A percentile compares a stretch with the other conserved stretches of the same genome.
Evolutionary conservation across 1,140 invertebrate species (phyloP).

Genomic region (Hylyphantes graminicola): DNA sequence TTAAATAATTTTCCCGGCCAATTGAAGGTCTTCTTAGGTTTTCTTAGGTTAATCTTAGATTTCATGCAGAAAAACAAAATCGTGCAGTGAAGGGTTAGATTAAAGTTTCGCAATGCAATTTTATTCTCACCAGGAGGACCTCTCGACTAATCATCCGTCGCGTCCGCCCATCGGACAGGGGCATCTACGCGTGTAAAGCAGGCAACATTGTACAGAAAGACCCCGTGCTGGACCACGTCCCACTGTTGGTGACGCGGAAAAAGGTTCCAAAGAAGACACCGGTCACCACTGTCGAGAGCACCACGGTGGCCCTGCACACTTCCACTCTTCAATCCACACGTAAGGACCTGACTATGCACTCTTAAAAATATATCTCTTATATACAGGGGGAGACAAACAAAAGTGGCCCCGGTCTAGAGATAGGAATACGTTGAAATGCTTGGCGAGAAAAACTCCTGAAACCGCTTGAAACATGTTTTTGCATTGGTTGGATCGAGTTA

Average conservation of each 20-base stretch:
- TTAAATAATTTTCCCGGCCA: too few species aligned
- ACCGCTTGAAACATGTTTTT: too few species aligned
- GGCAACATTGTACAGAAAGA: slow-evolving; percentile 61
- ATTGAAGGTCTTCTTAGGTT: too few species aligned
- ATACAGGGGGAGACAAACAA: too few species aligned
- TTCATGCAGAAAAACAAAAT: too few species aligned
- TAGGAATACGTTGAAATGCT: too few species aligned
- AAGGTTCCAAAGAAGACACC: slow-evolving; percentile 20
- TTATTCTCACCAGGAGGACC: slow-evolving; percentile 34
- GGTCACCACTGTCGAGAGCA: not conserved
- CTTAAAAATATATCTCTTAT: too few species aligned
- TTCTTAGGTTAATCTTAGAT: too few species aligned
- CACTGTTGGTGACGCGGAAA: slow-evolving; percentile 51
- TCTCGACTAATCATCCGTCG: slow-evolving; percentile 61
- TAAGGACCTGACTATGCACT: not conserved
- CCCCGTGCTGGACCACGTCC: slow-evolving; percentile 23
- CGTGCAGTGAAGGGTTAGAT: too few species aligned
- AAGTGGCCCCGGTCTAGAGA: too few species aligned
- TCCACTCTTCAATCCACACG: slow-evolving; percentile 24
- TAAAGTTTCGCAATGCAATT: not conserved
- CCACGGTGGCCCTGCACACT: slow-evolving; percentile 21
- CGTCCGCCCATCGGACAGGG: slow-evolving; percentile 47
- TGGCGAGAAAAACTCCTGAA: too few species aligned
- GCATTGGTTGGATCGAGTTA: too few species aligned
- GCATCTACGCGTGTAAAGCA: slow-evolving; percentile 63